Conservation (phyloP, 1,140 invertebrate species). For the Drosophila watanabei region DNA sequence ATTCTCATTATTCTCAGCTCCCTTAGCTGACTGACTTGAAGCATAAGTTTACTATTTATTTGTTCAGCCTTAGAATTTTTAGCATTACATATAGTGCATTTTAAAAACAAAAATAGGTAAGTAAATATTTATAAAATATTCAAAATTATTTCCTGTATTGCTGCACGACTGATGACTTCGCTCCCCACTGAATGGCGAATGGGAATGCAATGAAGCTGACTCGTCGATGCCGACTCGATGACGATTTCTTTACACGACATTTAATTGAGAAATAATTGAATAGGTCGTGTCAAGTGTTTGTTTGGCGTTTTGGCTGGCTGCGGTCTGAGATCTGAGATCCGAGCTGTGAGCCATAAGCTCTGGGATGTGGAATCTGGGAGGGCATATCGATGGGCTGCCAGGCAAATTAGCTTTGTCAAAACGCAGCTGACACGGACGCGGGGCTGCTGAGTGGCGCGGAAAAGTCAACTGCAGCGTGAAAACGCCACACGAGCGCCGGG, state of each 20-base stretch:
- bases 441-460: slow-evolving; percentile 65
- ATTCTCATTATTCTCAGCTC: too few relatives aligned
- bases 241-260: slow-evolving; percentile 78
- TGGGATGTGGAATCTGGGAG: slow-evolving; percentile 12
- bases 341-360: slow-evolving; percentile 4
- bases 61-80: too few relatives aligned
- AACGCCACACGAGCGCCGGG: slow-evolving; percentile 51
- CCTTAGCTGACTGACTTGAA: neutral
- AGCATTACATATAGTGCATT: too few relatives aligned
- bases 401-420: slow-evolving; percentile 82
- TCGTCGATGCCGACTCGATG: slow-evolving; percentile 36
- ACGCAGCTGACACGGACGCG: slow-evolving; percentile 61
- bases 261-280: slow-evolving; percentile 84
- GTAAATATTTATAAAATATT: neutral
- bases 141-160: slow-evolving; percentile 8
- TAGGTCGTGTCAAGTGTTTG: slow-evolving; percentile 83
- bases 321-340: slow-evolving; percentile 1
- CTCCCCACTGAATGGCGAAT: slow-evolving; percentile 17
- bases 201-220: slow-evolving; percentile 20
- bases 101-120: neutral
- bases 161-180: slow-evolving; percentile 11
- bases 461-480: slow-evolving; percentile 77
- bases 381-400: slow-evolving; percentile 8
- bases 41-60: neutral
- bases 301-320: slow-evolving; percentile 69